Conservation (phyloP, 2,113 vertebrate species). For the cattle (Bos taurus) region DNA sequence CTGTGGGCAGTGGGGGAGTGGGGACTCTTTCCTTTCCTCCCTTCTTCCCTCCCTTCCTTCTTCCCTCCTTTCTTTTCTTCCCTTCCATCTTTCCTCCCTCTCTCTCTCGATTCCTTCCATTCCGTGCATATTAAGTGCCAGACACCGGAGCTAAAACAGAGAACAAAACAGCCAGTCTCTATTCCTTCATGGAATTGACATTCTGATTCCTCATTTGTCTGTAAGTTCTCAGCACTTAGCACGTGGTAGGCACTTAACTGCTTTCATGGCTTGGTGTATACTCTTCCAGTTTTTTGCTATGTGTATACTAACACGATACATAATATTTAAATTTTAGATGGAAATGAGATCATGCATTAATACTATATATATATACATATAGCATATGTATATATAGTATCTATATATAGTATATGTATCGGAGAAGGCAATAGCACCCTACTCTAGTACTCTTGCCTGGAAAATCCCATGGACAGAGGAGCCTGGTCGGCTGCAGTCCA, state of each 20-base stretch:
- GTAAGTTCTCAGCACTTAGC: neutral
- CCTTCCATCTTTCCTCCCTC: constrained; percentile 1
- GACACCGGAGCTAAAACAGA: neutral
- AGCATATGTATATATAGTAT: too few relatives aligned
- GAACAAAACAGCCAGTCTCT: neutral
- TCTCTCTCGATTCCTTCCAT: neutral
- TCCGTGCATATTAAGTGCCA: neutral
- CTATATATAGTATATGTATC: too few relatives aligned
- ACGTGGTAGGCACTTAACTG: neutral
- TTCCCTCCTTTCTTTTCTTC: neutral
- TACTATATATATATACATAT: neutral
- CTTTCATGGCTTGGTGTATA: neutral
- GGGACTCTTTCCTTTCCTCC: constrained; percentile 8
- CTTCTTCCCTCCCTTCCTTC: constrained; percentile 12
- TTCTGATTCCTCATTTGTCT: neutral
- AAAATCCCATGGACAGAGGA: too few relatives aligned
- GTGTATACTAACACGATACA: neutral
- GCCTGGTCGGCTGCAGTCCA: too few relatives aligned
- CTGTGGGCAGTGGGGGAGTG: neutral
- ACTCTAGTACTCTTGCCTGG: too few relatives aligned
- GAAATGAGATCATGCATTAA: neutral
- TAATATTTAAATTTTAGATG: neutral
- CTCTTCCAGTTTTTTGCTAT: neutral
- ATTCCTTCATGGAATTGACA: neutral
- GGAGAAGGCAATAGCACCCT: too few relatives aligned